Percentiles rank a stretch among this genome's conserved stretches.
phyloP scores from a whole-genome alignment of 2,797 vertebrate species.

The Mus minutoides region DNA sequence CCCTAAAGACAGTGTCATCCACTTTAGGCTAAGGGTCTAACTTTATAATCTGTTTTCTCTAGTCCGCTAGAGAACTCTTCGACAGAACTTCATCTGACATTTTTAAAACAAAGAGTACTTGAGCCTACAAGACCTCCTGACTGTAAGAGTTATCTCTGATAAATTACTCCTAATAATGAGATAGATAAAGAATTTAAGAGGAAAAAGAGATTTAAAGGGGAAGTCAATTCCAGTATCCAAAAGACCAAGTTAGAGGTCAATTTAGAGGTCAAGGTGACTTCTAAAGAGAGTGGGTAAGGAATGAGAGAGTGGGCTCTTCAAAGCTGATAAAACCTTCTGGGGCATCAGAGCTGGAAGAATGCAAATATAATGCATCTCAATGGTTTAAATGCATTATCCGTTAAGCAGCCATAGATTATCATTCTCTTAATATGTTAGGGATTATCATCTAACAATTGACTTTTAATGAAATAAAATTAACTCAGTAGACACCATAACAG shows the following conservation, averaged over 20 bases:
- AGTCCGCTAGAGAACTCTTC: background rate
- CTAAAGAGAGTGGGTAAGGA: background rate
- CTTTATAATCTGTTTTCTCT: constrained; percentile 17
- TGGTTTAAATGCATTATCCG: background rate
- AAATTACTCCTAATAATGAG: background rate
- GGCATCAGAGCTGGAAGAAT: background rate
- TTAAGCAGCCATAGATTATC: background rate
- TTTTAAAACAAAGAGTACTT: constrained; percentile 23
- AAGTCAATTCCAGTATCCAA: background rate
- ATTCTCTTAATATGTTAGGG: background rate
- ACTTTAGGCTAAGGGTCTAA: background rate
- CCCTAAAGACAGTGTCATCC: background rate
- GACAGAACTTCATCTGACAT: background rate
- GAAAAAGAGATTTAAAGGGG: background rate
- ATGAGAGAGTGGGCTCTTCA: background rate
- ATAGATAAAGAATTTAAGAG: background rate
- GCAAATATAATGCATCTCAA: constrained; percentile 22
- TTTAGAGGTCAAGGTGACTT: background rate
- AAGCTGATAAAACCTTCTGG: background rate
- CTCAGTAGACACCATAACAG: constrained; percentile 1
- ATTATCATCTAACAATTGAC: background rate
- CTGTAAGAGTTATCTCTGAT: background rate
- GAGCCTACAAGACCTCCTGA: background rate
- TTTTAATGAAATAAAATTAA: constrained; percentile 30
- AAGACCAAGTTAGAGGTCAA: background rate